phyloP scores from a whole-genome alignment of 2,113 vertebrate species.

The Heterochromis multidens region DNA sequence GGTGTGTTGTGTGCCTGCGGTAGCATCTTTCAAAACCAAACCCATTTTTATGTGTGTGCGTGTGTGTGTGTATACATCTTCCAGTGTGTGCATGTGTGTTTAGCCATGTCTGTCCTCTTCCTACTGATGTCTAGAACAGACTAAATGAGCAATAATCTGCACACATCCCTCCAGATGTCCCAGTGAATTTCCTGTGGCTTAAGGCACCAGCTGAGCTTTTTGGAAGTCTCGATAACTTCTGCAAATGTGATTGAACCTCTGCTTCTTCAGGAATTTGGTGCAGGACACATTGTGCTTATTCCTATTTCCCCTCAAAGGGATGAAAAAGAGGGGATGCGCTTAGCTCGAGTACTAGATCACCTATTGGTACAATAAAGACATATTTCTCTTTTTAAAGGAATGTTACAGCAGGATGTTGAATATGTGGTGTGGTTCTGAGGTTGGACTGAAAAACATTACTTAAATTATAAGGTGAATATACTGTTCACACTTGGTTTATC shows the following conservation, averaged over 20 bases:
- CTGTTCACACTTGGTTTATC: not conserved
- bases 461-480: not conserved
- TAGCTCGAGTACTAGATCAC: not conserved
- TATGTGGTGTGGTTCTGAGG: not conserved
- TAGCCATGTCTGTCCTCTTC: constrained; percentile 52
- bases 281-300: constrained; percentile 55
- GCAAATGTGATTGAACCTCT: constrained; percentile 75
- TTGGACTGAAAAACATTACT: not conserved
- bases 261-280: constrained; percentile 70
- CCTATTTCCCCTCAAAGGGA: constrained; percentile 52
- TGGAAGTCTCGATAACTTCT: constrained; percentile 80
- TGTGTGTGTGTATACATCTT: not conserved
- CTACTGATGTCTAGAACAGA: constrained; percentile 78
- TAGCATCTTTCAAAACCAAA: constrained; percentile 58
- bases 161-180: constrained; percentile 80
- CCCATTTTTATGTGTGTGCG: constrained; percentile 21
- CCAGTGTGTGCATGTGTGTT: constrained; percentile 24
- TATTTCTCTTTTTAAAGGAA: not conserved
- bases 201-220: constrained; percentile 74
- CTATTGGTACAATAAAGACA: not conserved
- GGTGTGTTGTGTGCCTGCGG: constrained; percentile 71
- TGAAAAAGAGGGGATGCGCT: constrained; percentile 37
- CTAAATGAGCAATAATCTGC: constrained; percentile 81
- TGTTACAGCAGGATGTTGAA: not conserved
- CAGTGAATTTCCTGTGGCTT: constrained; percentile 81